Conservation (phyloP, 92 coral and sea anemone genomes). For the Epizoanthus ramosus region DNA sequence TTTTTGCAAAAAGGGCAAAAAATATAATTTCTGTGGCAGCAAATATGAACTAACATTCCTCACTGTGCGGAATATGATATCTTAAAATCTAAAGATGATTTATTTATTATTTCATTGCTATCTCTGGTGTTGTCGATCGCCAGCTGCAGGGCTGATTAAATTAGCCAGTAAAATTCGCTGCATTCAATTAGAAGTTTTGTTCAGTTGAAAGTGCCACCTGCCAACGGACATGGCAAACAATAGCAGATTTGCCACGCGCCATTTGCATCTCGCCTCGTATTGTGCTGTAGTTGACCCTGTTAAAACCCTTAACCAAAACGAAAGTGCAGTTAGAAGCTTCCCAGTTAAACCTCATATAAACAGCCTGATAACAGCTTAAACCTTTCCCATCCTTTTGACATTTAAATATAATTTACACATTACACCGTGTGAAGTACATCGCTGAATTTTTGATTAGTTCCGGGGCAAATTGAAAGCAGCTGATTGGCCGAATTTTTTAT, state of each 20-base stretch:
- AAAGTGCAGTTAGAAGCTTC: neutral
- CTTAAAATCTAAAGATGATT: slow-evolving; percentile 25
- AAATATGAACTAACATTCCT: neutral
- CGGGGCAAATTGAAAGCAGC: slow-evolving; percentile 17
- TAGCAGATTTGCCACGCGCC: slow-evolving; percentile 29
- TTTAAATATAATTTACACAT: slow-evolving; percentile 35
- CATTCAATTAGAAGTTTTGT: slow-evolving; percentile 43
- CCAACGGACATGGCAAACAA: slow-evolving; percentile 36
- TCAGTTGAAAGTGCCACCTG: slow-evolving; percentile 29
- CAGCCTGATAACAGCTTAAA: neutral
- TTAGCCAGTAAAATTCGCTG: slow-evolving; percentile 45
- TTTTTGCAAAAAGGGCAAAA: neutral
- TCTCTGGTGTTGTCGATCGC: slow-evolving; percentile 22
- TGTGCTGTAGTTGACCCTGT: slow-evolving; percentile 1
- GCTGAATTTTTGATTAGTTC: slow-evolving; percentile 39
- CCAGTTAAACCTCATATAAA: neutral
- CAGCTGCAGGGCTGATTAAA: slow-evolving; percentile 49
- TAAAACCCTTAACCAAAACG: slow-evolving; percentile 2
- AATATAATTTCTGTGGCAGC: neutral
- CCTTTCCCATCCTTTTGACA: slow-evolving; percentile 22
- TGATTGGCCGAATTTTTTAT: slow-evolving; percentile 36
- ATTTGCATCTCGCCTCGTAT: slow-evolving; percentile 8
- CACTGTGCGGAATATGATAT: neutral
- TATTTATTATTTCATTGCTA: slow-evolving; percentile 23
- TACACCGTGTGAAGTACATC: slow-evolving; percentile 35